Evolutionary conservation across 2,888 invertebrate genomes (phyloP).

Genomic region (Kryphioiulus occultus): DNA sequence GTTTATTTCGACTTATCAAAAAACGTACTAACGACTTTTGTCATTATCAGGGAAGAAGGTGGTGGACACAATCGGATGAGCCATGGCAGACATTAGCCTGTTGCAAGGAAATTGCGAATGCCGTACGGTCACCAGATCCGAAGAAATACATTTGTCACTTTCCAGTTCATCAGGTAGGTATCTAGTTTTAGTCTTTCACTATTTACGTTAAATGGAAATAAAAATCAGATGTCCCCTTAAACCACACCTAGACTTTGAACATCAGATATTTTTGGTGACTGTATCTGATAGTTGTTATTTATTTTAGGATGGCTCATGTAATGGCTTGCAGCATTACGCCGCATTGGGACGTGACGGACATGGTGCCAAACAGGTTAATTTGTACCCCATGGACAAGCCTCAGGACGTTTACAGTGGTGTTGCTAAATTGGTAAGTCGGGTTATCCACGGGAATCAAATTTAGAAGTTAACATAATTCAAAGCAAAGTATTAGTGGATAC

Average conservation of each 20-base stretch:
- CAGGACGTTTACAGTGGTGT: constrained; percentile 95
- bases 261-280: no score
- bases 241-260: no score
- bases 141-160: constrained; percentile 75
- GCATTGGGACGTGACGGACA: constrained; percentile 93
- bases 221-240: no score
- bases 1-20: background rate
- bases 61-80: constrained; percentile 95
- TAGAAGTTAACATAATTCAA: no score
- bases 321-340: constrained; percentile 99
- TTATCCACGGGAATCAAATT: no score
- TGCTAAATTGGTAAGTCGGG: constrained; percentile 71
- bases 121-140: constrained; percentile 73
- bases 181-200: background rate
- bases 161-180: constrained; percentile 83
- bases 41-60: constrained; percentile 73
- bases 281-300: background rate
- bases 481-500: background rate
- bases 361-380: constrained; percentile 92
- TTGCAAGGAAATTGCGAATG: constrained; percentile 91
- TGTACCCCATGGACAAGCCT: constrained; percentile 76
- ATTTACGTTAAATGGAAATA: no score
- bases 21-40: background rate
- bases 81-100: constrained; percentile 98
- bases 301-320: constrained; percentile 90